Base-by-base conservation (phyloP, 2,888 invertebrate genomes). In the Drosophila formosana region DNA sequence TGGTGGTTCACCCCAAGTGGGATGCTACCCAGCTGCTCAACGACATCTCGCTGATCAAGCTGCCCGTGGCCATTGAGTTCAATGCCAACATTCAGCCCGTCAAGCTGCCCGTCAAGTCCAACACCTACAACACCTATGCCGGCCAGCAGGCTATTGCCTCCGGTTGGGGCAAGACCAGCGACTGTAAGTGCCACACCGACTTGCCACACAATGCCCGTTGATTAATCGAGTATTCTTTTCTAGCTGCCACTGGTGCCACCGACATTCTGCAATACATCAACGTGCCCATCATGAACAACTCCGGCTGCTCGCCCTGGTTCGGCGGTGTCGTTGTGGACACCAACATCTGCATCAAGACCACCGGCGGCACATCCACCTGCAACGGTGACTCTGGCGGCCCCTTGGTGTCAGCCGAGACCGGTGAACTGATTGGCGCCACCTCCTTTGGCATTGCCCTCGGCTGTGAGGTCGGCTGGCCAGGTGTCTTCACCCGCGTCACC, bases 31-130 rank as follows among this genome's bases (percentile, higher is more conserved):
- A 4, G n/a, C 39, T 39, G 8, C 57, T 67, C 8, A 92, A 93
- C 72, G 93, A 94, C 66, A 91, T 94, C 56, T 93, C 93, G 3
- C 62, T 94, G n/a, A 88, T 94, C 37, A 89, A 89, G 51, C 76
- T 94, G 66, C 91, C 92, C 7, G 65, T 84, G 39, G 61, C 89
- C 7, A 91, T 93, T 28, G 75, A 76, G 23, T 81, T 93, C 46
- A 92, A 91, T 69, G 76, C 88, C 0, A 52, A 64, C 53, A 80
- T 91, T 18, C 72, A 82, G 58, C 84, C 91, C 25, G 78, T 80
- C n/a, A 84, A 73, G 0, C 65, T 91, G 60, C 91, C 91, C 3
- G 64, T 32, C 3, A 69, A 72, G 47, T 66, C 77, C 11, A 39
- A 72, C 3, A 37, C n/a, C 5, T 77, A 78, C 50, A 51, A 57